Evolutionary conservation across 2,888 invertebrate genomes (phyloP), one percentile per base, ranked within the genome.

Genomic region (Busseola fusca): DNA sequence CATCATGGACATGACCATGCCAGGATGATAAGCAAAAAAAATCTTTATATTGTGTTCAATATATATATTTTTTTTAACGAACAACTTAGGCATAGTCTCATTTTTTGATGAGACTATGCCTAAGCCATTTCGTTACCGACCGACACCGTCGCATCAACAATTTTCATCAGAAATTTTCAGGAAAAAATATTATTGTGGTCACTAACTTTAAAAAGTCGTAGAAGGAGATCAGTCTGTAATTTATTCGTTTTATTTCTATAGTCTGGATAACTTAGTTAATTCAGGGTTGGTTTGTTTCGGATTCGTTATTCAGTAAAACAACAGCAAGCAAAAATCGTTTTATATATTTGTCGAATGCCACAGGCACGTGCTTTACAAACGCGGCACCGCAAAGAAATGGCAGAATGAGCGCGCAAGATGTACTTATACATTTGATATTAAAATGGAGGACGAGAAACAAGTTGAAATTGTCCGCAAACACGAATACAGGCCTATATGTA

Each of bases 371-470:
- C 27, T 10, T n/a, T 5, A 52, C 25, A 52, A 16, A 21, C 21
- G 21, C 10, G 3, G 10, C 48, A 48, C 21, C 10, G 21, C 3
- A n/a, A 48, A 10, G 21, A 48, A 48, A n/a, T n/a, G 21, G n/a
- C 21, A n/a, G 48, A 21, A 1, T 50, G 3, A 21, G 21, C 21
- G 48, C 21, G 48, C 48, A 48, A 69, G 18, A 45, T 6, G 3
- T 16, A 21, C 21, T 3, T 21, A 37, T 9, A 2, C 4, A 12
- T 54, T 66, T 34, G 7, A 16, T 56, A 16, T 37, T 37, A 66
- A 37, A 56, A 66, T 65, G 52, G 52, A 65, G 6, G 40, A 54
- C 10, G 68, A 42, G 42, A 68, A 65, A 64, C 16, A 64, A 6
- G 42, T 34, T 21, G 66, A 54, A 69, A 7, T 16, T 21, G 54